Base-by-base conservation (phyloP, 1,140 invertebrate genomes). In the Ganaspis sp. region DNA sequence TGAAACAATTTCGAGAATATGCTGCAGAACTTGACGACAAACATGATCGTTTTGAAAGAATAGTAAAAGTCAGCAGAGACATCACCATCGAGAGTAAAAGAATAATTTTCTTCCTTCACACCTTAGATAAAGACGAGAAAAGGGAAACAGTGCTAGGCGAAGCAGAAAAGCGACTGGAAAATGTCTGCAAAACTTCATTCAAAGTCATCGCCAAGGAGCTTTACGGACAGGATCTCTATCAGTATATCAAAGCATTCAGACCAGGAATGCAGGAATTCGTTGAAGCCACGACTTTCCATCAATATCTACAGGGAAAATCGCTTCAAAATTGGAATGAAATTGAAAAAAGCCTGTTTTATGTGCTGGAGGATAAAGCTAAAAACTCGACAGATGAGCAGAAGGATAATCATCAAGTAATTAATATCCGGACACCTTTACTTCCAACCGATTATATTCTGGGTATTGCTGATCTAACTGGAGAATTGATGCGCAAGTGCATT, bases 11-110 rank as follows among this genome's bases (percentile, higher is more conserved):
- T 87, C 92, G 91, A 76, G 79, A 87, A 5, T 96, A 95, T 83
- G 93, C 96, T 8, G 75, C 83, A 3, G 94, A 96, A 83, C 90
- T 98, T 8, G 97, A 97, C 83, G 90, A 92, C 0, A 95, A 95
- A 81, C 95, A 98, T 86, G 97, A 98, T 88, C 93, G 95, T 83
- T 94, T 95, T 87, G 97, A 98, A 87, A 91, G 96, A 74, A 93
- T 98, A 12, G 93, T 97, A 0, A 98, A 98, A 91, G 88, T 95
- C 0, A 95, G 95, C 76, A 91, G 97, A 58, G 97, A 98, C 88
- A 94, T 98, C n/a, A 98, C 96, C 1, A 97, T 98, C 79, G 96
- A 98, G 85, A 97, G 96, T 83, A 98, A 98, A 87, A 92, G 96
- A 78, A 95, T 96, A 15, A 98, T 98, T 75, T 98, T 97, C 87